These are phyloP conservation scores for Oncorhynchus clarkii DNA, from an alignment of 2,113 vertebrate species.

Conservation along the genomic window DNA sequence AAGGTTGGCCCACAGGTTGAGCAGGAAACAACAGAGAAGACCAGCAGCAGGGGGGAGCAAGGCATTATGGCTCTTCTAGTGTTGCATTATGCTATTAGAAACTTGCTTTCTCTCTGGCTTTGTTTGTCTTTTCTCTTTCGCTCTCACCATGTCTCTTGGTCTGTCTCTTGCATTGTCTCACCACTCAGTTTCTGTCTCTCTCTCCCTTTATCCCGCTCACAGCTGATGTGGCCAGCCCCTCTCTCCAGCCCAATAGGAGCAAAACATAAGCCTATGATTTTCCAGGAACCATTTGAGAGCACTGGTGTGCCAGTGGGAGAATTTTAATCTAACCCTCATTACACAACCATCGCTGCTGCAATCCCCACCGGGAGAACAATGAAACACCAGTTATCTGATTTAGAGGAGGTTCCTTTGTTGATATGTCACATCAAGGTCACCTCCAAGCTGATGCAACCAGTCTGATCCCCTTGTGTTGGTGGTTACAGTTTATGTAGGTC, in stretches of 20 bases:
- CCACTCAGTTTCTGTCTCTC: too few relatives aligned
- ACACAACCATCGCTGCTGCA: slow-evolving; percentile 9
- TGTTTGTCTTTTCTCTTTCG: background rate
- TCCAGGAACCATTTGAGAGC: background rate
- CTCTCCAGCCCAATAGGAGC: background rate
- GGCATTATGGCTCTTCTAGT: slow-evolving; percentile 10
- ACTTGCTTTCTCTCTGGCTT: background rate
- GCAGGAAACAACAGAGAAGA: slow-evolving; percentile 47
- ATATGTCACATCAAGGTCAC: background rate
- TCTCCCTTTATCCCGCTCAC: too few relatives aligned
- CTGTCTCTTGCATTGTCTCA: background rate
- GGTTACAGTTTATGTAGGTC: background rate
- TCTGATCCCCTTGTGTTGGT: slow-evolving; percentile 20
- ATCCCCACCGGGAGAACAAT: background rate
- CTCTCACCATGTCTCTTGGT: background rate
- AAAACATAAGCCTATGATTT: background rate
- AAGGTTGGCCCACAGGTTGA: slow-evolving; percentile 46
- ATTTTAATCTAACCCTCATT: slow-evolving; percentile 14
- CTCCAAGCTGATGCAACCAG: background rate
- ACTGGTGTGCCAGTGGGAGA: background rate
- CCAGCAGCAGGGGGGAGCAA: slow-evolving; percentile 37
- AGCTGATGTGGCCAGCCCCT: too few relatives aligned
- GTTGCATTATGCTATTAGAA: background rate
- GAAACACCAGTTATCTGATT: slow-evolving; percentile 11
- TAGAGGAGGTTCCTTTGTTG: slow-evolving; percentile 6